Evolutionary conservation across 2,888 invertebrate genomes (phyloP).

Genomic region (Philaethria dido): DNA sequence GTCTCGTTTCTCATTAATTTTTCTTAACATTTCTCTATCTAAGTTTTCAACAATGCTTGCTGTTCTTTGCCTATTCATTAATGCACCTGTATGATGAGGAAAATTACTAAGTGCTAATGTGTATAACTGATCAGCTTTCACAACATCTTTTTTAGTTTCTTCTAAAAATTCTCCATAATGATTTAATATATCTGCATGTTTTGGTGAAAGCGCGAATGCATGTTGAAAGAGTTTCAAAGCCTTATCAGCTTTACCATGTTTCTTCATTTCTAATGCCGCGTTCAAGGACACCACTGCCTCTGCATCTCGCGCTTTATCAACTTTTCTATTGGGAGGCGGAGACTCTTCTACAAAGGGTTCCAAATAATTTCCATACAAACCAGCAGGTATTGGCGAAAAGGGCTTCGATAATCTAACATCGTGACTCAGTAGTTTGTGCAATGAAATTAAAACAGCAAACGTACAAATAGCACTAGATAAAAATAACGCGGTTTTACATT

Average conservation of each 20-base stretch:
- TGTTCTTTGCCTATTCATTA: conserved; percentile 92
- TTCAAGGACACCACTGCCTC: conserved; percentile 94
- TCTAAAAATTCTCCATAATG: conserved; percentile 97
- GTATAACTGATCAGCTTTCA: conserved; percentile 96
- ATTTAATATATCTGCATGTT: conserved; percentile 95
- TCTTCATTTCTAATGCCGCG: conserved; percentile 93
- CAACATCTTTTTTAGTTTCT: conserved; percentile 91
- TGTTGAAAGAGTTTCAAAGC: conserved; percentile 94
- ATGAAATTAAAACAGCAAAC: conserved; percentile 69
- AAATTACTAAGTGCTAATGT: conserved; percentile 92
- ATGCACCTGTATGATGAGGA: conserved; percentile 92
- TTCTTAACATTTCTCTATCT: conserved; percentile 90
- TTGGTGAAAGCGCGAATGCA: conserved; percentile 94
- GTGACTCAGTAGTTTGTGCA: conserved; percentile 69
- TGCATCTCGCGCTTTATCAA: conserved; percentile 65
- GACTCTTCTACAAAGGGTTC: conserved; percentile 63
- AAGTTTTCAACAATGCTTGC: conserved; percentile 94
- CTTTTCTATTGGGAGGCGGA: conserved; percentile 49
- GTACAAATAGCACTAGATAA: conserved; percentile 75
- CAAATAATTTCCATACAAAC: conserved; percentile 70
- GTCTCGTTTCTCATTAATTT: conserved; percentile 93
- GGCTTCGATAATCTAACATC: conserved; percentile 70
- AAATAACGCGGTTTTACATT: conserved; percentile 73
- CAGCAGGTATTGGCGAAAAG: conserved; percentile 73
- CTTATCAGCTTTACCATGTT: conserved; percentile 92